Percentiles rank a stretch among this genome's conserved stretches.
phyloP scores from a whole-genome alignment of 2,113 vertebrate genomes.

The Megaleporinus macrocephalus region DNA sequence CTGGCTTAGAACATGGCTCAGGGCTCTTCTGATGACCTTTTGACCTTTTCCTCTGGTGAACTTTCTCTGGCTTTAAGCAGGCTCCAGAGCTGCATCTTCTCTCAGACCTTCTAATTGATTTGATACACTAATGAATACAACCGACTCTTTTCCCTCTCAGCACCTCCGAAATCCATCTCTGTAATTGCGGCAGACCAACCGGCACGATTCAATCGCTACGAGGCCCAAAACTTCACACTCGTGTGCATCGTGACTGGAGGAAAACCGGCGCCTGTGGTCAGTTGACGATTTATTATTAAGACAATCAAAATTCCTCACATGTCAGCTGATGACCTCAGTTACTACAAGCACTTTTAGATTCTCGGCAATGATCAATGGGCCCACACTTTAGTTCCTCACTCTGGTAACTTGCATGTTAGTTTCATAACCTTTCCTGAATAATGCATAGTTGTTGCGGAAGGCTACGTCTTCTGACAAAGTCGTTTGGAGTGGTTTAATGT shows the following conservation, averaged over 20 bases:
- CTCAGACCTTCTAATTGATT: slow-evolving; percentile 14
- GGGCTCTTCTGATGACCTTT: neutral
- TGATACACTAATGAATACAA: slow-evolving; percentile 23
- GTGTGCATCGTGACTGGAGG: slow-evolving; percentile 91
- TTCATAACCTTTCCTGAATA: too few species aligned
- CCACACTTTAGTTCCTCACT: neutral
- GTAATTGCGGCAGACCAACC: slow-evolving; percentile 85
- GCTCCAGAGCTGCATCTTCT: neutral
- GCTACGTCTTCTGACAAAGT: too few species aligned
- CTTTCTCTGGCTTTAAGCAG: neutral
- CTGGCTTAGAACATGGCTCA: neutral
- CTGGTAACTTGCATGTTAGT: neutral
- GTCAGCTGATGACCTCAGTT: neutral
- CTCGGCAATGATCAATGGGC: neutral
- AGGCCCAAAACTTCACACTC: slow-evolving; percentile 94
- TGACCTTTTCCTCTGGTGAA: neutral
- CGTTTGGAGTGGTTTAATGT: too few species aligned
- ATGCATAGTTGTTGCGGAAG: too few species aligned
- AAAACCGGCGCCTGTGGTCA: slow-evolving; percentile 88
- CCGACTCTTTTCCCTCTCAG: slow-evolving; percentile 67
- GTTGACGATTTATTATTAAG: slow-evolving; percentile 63
- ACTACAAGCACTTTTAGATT: neutral
- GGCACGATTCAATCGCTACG: slow-evolving; percentile 89
- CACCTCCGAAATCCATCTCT: slow-evolving; percentile 90
- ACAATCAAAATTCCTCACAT: neutral